A percentile compares a stretch with the other conserved stretches of the same genome.
Evolutionary conservation across 2,113 vertebrate genomes (phyloP).

Genomic region (Ophthalmolycus amberensis): DNA sequence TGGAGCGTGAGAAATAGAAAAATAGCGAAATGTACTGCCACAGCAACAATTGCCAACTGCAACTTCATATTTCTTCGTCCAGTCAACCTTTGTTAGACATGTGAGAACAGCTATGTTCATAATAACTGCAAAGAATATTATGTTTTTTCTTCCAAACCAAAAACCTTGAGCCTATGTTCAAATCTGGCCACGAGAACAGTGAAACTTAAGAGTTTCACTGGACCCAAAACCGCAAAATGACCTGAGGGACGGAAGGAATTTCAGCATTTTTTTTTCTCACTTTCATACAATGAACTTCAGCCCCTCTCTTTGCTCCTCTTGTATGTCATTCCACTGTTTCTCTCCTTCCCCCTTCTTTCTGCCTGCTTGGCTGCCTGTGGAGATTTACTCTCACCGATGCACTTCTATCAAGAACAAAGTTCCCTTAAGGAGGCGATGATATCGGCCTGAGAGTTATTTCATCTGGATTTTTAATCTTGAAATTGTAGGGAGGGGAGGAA

Average conservation of each 20-base stretch:
- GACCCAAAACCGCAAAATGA: conserved; percentile 50
- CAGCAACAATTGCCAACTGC: conserved; percentile 10
- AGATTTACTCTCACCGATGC: conserved; percentile 48
- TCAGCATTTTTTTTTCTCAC: conserved; percentile 29
- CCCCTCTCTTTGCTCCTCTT: not conserved
- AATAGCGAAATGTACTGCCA: conserved; percentile 7
- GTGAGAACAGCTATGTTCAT: not conserved
- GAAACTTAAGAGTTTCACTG: conserved; percentile 50
- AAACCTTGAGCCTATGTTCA: conserved; percentile 14
- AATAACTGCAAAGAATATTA: not conserved
- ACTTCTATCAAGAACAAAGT: conserved; percentile 31
- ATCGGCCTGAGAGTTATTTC: conserved; percentile 5
- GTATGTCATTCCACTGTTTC: conserved; percentile 32
- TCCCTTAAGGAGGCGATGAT: conserved; percentile 17
- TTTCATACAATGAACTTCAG: conserved; percentile 34
- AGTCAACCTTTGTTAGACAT: not conserved
- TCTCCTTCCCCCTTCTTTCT: conserved; percentile 5
- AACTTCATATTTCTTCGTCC: not conserved
- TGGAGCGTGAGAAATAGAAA: not conserved
- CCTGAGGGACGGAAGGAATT: conserved; percentile 57
- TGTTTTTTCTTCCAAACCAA: conserved; percentile 24
- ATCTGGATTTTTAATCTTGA: conserved; percentile 1
- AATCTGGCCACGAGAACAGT: conserved; percentile 28
- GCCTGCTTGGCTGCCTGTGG: conserved; percentile 30
- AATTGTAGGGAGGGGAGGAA: not conserved